Conservation (phyloP, 2,888 invertebrate species). For the Tiliacea citrago region DNA sequence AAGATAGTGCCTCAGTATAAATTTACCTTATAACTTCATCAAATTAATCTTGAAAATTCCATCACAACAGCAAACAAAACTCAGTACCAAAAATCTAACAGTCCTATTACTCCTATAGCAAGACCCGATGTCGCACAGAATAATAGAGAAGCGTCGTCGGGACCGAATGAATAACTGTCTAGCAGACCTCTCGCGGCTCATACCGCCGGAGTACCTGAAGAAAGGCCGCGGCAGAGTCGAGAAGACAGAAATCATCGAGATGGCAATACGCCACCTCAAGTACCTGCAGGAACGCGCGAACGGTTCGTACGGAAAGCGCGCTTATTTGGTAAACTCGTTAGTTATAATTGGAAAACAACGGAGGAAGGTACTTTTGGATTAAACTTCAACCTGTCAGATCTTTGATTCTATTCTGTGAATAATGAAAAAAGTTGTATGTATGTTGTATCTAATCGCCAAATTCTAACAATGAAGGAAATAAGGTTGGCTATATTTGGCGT, state of each 20-base stretch:
- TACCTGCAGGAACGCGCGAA: conserved; percentile 94
- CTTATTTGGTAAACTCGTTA: conserved; percentile 58
- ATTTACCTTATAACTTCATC: background rate
- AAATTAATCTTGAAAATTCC: background rate
- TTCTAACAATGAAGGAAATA: conserved; percentile 6
- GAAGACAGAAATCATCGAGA: conserved; percentile 99
- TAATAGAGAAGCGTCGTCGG: conserved; percentile 98
- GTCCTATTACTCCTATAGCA: conserved; percentile 88
- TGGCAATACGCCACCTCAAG: conserved; percentile 98
- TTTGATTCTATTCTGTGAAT: conserved; percentile 49
- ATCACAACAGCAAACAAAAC: conserved; percentile 4
- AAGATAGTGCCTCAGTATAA: background rate
- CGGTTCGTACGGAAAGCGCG: conserved; percentile 79
- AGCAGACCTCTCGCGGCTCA: conserved; percentile 97
- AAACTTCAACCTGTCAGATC: conserved; percentile 53
- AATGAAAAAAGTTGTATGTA: conserved; percentile 32
- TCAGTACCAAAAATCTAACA: conserved; percentile 24
- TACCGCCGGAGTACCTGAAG: conserved; percentile 97
- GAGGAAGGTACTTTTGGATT: conserved; percentile 56
- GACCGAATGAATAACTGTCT: conserved; percentile 99
- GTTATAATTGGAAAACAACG: conserved; percentile 60
- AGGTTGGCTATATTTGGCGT: conserved; percentile 12
- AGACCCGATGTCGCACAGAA: conserved; percentile 99
- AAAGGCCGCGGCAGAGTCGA: conserved; percentile 99
- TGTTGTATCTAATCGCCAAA: conserved; percentile 15